Base-by-base conservation (phyloP, 2,888 invertebrate species). In the Agriopis marginaria region DNA sequence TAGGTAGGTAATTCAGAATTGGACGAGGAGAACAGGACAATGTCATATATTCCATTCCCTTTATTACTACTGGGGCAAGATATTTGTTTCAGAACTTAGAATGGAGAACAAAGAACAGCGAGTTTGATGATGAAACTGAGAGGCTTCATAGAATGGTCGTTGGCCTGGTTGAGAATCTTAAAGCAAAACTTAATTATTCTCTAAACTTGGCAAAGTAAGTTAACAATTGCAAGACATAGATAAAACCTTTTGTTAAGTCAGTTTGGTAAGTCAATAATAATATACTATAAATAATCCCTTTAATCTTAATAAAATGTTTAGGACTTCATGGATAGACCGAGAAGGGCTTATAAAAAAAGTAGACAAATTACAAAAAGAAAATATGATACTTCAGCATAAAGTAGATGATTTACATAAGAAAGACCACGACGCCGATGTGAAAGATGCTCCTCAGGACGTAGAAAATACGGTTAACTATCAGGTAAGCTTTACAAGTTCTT, bases 251-350 rank as follows among this genome's bases (percentile, higher is more conserved):
- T 45, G 5, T 1, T 45, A 45, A 11, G 1, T n/a, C 12, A 47
- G 12, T n/a, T 14, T 49, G 14, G 6, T n/a, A n/a, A 49, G 7
- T 49, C 14, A 7, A 49, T 7, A 49, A 0, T 49, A 49, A 49
- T 49, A 14, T 7, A 14, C 14, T 49, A 14, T 7, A 14, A 7
- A 49, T 8, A 14, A 23, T 23, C 5, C 2, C 6, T 11, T 10
- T 45, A 58, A 47, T 58, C 8, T 47, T 45, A 45, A 23, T 12
- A 23, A 39, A 51, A 42, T 62, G 32, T 53, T 44, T 67, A 94
- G 93, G 75, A 80, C 89, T 65, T 84, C 94, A 1, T 94, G 94
- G 94, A 47, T 90, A 63, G 94, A 94, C 72, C 86, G 94, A 17
- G 91, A 93, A 17, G 66, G 80, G 4, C 73, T 91, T 72, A 78